phyloP scores from a whole-genome alignment of 2,113 vertebrate genomes.

The Aptenodytes forsteri region DNA sequence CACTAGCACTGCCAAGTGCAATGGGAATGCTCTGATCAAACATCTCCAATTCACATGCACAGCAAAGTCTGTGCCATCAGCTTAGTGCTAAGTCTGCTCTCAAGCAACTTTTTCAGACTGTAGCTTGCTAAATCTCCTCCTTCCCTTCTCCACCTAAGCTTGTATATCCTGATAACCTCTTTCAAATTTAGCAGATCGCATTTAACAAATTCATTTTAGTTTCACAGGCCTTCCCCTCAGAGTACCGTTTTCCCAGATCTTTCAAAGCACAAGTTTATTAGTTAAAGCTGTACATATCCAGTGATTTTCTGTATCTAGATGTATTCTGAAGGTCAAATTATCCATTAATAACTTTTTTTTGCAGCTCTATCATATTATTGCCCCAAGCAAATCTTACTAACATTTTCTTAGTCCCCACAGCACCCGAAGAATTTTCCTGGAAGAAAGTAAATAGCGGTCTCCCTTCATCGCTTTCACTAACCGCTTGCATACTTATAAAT shows the following conservation, averaged over 20 bases:
- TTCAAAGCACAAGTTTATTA: neutral
- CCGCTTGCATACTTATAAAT: neutral
- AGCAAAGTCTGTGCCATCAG: neutral
- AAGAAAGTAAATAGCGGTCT: neutral
- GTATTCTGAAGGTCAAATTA: neutral
- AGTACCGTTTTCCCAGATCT: neutral
- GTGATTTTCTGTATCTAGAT: neutral
- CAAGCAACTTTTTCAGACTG: neutral
- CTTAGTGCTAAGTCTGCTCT: neutral
- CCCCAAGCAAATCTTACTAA: neutral
- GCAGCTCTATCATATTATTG: neutral
- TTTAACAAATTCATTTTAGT: neutral
- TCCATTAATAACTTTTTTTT: neutral
- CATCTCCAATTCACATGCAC: neutral
- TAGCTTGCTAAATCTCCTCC: neutral
- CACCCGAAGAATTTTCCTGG: neutral
- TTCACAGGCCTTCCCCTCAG: neutral
- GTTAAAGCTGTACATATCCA: neutral
- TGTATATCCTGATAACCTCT: neutral
- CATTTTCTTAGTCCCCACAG: neutral
- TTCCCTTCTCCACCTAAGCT: neutral
- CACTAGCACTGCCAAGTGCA: neutral
- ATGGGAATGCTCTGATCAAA: neutral
- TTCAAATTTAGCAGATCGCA: neutral
- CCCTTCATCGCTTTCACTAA: neutral